Base-by-base conservation (phyloP, 2,797 vertebrate species). In the Syngnathus rostellatus region DNA sequence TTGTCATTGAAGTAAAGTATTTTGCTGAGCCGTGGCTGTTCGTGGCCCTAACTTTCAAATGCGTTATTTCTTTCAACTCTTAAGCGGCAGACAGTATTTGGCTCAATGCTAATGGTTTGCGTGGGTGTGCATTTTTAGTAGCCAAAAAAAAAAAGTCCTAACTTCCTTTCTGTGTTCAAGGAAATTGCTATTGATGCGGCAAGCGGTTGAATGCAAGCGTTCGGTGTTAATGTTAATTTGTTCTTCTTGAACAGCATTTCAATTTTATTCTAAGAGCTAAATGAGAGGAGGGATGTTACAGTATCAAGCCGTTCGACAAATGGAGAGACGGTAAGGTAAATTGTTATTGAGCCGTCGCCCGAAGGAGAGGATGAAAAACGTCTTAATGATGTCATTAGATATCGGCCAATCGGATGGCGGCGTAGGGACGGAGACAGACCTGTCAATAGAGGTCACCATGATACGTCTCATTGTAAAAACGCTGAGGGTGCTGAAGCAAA, bases 111-210 rank as follows among this genome's bases (percentile, higher is more conserved):
- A 68, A 73, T 79, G 68, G 78, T 67, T 58, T 73, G 51, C 45
- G 48, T 71, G 38, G 45, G 17, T 7, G 3, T 69, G 41, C 7
- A 8, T 63, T 41, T 25, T 69, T 68, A 46, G 46, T 45, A 53
- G 17, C 61, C 16, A 65, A 65, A 73, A 1, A 63, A 43, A 66
- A 61, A 62, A 61, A 66, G 68, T 70, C 68, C 21, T 69, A 74
- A 66, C 67, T 72, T 67, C 45, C 10, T 71, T 43, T 74, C 59
- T 50, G 65, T 77, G 72, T 81, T 82, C 62, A 65, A 66, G 72
- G 66, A 82, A 79, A 86, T 82, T 79, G 70, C 69, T 75, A 82
- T 78, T 77, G 83, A 83, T 77, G 63, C 80, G 65, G 21, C 54
- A 10, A 63, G 68, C 43, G 55, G 68, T 25, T 76, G 68, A 68